Base-by-base conservation (phyloP, 2,113 vertebrate species). In the Leiothrix lutea region DNA sequence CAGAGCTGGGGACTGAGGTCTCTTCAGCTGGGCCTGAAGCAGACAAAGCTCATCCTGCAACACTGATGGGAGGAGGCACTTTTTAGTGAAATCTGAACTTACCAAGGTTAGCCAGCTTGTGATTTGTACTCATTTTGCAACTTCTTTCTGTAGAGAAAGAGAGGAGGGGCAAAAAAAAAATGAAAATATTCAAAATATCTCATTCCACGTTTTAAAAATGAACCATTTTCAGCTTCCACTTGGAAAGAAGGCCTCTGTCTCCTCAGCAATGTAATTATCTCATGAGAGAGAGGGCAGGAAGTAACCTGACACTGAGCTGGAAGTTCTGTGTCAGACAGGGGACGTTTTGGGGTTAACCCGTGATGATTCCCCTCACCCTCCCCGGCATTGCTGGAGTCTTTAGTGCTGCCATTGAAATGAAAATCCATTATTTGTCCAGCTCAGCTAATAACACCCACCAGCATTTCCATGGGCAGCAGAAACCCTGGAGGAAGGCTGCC, bases 401-500 rank as follows among this genome's bases (percentile, higher is more conserved):
- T 87, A 53, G 40, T n/a, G 82, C 85, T 82, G 51, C 82, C 79
- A 65, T 4, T 40, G 64, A 57, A 86, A 83, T 33, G 67, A 93
- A 92, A 96, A 88, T 75, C 88, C 92, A 92, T 88, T 70, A 62
- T 73, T 86, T 82, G 74, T 65, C 50, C 11, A 0, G 75, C 90
- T 95, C 79, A 73, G 90, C 86, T 94, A 82, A 80, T 88, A 82
- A 72, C 93, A 47, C 66, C 1, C 5, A 42, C 51, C 11, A 4
- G 82, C 89, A 88, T 60, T 82, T 79, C 82, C 93, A 90, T 1
- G 53, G 91, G 88, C 71, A 86, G 91, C 79, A 88, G 75, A 90
- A 88, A 48, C 53, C 80, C 60, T 58, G 88, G 88, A 82, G 85
- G 51, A 88, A 93, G 60, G 85, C 88, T 94, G 92, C 88, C 92